These are phyloP conservation scores for Atherinomorus stipes DNA, from an alignment of 2,113 vertebrate species.

Conservation along the genomic window DNA sequence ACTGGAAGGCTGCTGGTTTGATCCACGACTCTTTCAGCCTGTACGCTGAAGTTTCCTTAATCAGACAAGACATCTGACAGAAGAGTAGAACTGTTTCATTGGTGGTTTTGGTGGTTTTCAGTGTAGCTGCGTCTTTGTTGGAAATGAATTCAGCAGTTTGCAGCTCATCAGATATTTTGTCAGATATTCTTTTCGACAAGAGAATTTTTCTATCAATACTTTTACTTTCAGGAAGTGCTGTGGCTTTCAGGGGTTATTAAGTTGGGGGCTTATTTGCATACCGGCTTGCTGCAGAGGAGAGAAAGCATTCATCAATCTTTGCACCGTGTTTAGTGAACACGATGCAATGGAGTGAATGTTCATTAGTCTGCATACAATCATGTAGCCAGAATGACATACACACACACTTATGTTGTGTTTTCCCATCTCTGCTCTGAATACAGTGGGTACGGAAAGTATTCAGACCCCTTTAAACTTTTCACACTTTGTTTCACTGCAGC, in stretches of 20 bases:
- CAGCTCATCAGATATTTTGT: conserved; percentile 61
- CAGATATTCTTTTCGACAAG: conserved; percentile 49
- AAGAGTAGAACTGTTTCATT: no score
- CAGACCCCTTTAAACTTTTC: no score
- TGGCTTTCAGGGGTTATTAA: conserved; percentile 41
- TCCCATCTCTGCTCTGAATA: no score
- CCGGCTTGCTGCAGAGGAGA: conserved; percentile 78
- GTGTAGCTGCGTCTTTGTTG: background rate
- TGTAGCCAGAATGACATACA: no score
- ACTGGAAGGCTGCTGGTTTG: no score
- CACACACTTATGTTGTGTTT: no score
- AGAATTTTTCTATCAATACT: conserved; percentile 25
- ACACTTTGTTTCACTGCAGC: no score
- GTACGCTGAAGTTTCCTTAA: no score
- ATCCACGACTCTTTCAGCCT: no score
- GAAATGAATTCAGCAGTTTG: conserved; percentile 59
- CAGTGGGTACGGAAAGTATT: no score
- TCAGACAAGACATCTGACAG: no score
- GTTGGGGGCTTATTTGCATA: conserved; percentile 79
- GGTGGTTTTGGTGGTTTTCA: background rate
- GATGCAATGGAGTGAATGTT: conserved; percentile 56
- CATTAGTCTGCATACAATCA: background rate
- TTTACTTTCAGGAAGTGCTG: conserved; percentile 70
- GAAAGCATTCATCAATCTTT: conserved; percentile 70
- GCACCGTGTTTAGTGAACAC: conserved; percentile 68